Evolutionary conservation across 2,113 vertebrate genomes (phyloP), one percentile per base, ranked within the genome.

Genomic region (Chloropsis hardwickii): DNA sequence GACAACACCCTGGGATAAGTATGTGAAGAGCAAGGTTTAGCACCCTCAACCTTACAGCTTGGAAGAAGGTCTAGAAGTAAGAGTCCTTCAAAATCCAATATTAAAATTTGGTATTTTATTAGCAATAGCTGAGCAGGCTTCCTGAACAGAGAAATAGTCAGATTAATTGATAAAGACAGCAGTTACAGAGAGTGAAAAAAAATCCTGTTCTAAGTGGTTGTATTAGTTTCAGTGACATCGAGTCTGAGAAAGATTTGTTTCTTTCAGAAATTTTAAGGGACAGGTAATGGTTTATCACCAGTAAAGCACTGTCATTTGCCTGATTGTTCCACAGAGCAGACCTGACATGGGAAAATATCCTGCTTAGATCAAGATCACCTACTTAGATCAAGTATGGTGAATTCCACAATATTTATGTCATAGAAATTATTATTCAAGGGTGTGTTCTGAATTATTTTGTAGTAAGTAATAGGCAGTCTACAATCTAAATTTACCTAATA

Each of bases 1-100:
- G 92, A 94, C 97, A 96, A 28, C 72, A 81, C 66, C 67, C 84
- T 94, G 78, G 97, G 81, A 95, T 94, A 95, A 97, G 82, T 89
- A 90, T 92, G 79, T 71, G 89, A 95, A 95, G 92, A 96, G 91
- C 89, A 86, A 93, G 78, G 92, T 95, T 95, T 87, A 94, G 82
- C 81, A 76, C 92, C 83, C 88, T 88, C 93, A 90, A 47, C 86
- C 31, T 91, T 86, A 54, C 39, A 81, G 89, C 89, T 96, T 92
- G 54, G 69, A 78, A 87, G 56, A 96, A 82, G 57, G 40, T 66
- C 57, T 79, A 91, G 94, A 88, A 91, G 61, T 51, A 57, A 39
- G 62, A 67, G 86, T 79, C 37, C 66, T 77, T 89, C 83, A 92
- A 95, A 88, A 93, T 81, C 64, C 67, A 61, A 2, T 57, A 48